Conservation (phyloP, 2,113 vertebrate genomes). For the Fregata magnificens region DNA sequence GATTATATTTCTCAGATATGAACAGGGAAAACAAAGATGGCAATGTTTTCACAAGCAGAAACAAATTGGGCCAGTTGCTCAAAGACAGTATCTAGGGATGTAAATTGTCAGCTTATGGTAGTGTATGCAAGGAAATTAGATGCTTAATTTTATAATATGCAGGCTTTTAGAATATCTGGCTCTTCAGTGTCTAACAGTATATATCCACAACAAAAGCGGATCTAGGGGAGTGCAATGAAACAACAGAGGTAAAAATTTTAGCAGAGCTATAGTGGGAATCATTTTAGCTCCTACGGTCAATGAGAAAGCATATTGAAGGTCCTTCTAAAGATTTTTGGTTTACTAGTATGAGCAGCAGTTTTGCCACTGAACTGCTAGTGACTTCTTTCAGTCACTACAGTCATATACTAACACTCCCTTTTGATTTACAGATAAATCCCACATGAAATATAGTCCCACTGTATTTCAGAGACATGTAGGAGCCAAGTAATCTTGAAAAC, state of each 20-base stretch:
- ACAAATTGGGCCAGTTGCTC: background rate
- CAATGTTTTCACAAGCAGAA: fast-evolving
- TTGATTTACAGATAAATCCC: background rate
- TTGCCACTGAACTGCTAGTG: background rate
- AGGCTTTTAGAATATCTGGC: background rate
- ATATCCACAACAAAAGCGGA: background rate
- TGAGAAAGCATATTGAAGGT: background rate
- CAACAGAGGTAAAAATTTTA: background rate
- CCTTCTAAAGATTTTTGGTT: background rate
- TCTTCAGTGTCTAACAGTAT: background rate
- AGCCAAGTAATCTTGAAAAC: background rate
- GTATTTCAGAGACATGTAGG: background rate
- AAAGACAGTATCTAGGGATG: background rate
- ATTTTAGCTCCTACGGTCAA: background rate
- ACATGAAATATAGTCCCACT: background rate
- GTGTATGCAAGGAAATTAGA: background rate
- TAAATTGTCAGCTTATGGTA: background rate
- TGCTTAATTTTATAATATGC: background rate
- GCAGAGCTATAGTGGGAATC: background rate
- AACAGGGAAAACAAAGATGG: background rate
- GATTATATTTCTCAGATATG: background rate
- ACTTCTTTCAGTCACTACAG: background rate
- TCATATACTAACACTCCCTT: background rate
- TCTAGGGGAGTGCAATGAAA: background rate
- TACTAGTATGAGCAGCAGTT: background rate